These are phyloP conservation scores for Baryphthengus martii DNA, from an alignment of 2,113 vertebrate species.

Conservation along the genomic window DNA sequence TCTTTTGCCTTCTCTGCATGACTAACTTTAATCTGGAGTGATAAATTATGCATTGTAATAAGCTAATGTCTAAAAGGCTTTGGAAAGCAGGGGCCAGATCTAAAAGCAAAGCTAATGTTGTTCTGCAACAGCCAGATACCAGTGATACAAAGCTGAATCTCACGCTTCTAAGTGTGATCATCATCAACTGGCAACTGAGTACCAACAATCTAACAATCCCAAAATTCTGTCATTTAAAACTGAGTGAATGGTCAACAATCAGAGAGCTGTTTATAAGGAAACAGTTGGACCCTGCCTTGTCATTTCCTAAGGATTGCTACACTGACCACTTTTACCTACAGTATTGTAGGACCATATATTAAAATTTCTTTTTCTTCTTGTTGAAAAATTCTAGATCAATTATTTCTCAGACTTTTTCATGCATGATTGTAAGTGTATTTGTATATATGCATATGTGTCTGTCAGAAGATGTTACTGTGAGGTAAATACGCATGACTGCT, in stretches of 20 bases:
- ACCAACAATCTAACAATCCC: neutral
- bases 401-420: neutral
- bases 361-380: neutral
- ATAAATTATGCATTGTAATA: constrained; percentile 20
- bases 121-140: neutral
- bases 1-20: neutral
- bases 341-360: rapidly evolving
- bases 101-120: neutral
- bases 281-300: neutral
- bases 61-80: neutral
- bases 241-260: rapidly evolving
- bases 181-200: neutral
- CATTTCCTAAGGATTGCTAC: neutral
- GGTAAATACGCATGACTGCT: neutral
- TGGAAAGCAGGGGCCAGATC: neutral
- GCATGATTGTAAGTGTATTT: neutral
- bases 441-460: neutral
- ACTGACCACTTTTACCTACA: neutral
- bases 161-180: neutral
- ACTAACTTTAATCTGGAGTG: neutral
- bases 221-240: neutral
- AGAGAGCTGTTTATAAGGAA: neutral
- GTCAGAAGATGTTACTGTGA: constrained; percentile 13
- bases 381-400: neutral
- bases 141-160: neutral